Evolutionary conservation across 2,113 vertebrate species (phyloP).

Genomic region (Marcusenius ussheri): DNA sequence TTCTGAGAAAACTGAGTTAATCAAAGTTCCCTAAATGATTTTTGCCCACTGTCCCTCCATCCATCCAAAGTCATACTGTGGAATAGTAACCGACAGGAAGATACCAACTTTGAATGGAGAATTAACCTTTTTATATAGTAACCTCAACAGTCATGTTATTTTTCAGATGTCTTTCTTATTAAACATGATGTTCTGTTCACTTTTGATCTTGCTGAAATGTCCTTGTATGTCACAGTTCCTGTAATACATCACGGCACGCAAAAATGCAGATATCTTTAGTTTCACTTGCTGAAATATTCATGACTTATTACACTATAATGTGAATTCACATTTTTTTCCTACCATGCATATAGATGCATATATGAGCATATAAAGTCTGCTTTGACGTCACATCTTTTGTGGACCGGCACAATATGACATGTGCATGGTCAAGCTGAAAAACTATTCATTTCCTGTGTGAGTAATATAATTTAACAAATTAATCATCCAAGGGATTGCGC

Average conservation of each 20-base stretch:
- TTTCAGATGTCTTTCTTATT: slow-evolving; percentile 4
- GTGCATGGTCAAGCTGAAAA: background rate
- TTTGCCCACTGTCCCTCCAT: background rate
- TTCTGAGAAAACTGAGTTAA: background rate
- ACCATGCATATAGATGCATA: slow-evolving; percentile 1
- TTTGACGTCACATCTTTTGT: background rate
- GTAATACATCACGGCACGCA: background rate
- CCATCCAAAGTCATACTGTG: background rate
- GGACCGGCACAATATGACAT: background rate
- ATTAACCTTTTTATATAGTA: slow-evolving; percentile 30
- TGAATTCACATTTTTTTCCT: slow-evolving; percentile 4
- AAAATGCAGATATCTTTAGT: background rate
- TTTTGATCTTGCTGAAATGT: slow-evolving; percentile 4
- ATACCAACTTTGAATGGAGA: background rate
- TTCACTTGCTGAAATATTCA: background rate
- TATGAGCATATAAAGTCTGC: background rate
- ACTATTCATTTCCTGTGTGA: background rate
- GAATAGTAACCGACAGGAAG: slow-evolving; percentile 25
- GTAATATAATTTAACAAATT: background rate
- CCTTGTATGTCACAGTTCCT: background rate
- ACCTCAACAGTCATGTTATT: background rate
- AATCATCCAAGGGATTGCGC: background rate
- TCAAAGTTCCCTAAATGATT: background rate
- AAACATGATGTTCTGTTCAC: slow-evolving; percentile 7
- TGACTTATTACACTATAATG: background rate